Base-by-base conservation (phyloP, 2,797 vertebrate species). In the Channallabes apus region DNA sequence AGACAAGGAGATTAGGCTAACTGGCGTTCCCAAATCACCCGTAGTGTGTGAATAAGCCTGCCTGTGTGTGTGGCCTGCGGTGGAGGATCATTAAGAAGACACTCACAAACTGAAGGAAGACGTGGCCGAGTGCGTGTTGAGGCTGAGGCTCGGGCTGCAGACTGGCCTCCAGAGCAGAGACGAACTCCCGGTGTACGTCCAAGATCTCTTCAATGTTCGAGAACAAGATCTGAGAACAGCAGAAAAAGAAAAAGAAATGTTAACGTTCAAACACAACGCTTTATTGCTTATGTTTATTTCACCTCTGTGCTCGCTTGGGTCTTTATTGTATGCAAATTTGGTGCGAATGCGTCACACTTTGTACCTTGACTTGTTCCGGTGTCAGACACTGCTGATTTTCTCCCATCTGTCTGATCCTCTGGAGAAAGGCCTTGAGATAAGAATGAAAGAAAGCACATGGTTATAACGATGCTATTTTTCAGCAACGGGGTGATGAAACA, bases 61-160 rank as follows among this genome's bases (percentile, higher is more conserved):
- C 12, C 51, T 54, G 51, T 14, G 12, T 54, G 51, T 54, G 51
- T 14, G 12, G 51, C 51, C 51, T 54, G 12, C 12, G 12, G 3
- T 54, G 12, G 12, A 54, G 6, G n/a, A 58, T 56, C n/a, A 41
- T 61, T 24, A 61, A 35, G 20, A 64, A 46, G 9, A 84, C 80
- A 98, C 98, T 99, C 94, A 99, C 98, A 90, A 99, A 99, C 94
- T 96, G 94, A 84, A 99, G 95, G 94, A 99, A 99, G 88, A 99
- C 96, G 65, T 96, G 95, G 90, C 98, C 98, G 84, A 99, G 95
- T 88, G 96, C 95, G 20, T 99, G 97, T 80, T 99, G 96, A 35
- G 97, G 96, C 80, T 98, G 96, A 73, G 98, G 98, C 90, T 99
- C 97, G 0, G 98, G 98, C 90, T 96, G 96, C 90, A 99, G 95